Base-by-base conservation (phyloP, 2,888 invertebrate species). In the Lasioglossum villosulum region DNA sequence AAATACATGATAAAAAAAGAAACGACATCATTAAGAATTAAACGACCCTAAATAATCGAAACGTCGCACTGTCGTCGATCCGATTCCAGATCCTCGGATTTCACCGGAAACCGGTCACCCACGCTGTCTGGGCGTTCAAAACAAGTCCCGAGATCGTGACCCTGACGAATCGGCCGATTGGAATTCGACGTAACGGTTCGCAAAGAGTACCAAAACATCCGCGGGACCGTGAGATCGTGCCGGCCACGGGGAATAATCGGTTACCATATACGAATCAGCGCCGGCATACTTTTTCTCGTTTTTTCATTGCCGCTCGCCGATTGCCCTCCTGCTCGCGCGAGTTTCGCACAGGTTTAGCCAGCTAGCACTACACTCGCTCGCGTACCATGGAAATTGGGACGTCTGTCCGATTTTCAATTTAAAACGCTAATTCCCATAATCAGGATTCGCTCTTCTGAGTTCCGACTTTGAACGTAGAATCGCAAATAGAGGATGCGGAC, bases 141-240 rank as follows among this genome's bases (percentile, higher is more conserved):
- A 23, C 34, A 59, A 16, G 70, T 14, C n/a, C 56, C n/a, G 39
- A 39, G 39, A 30, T 48, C 59, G 66, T 37, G 66, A 77, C 75
- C 42, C 76, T 77, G 81, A 84, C 85, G 86, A 86, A 90, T 90
- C 83, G 76, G 83, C 66, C 82, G 81, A 81, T 79, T 85, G 91
- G 90, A 90, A 92, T 93, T 89, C 88, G 82, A 88, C 59, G 83
- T 93, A 92, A 93, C 92, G 92, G 92, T 92, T 80, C 82, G 52
- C 66, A 63, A 80, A 75, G 85, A 4, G n/a, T 80, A 90, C 89
- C 89, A 91, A 91, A 92, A 91, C 90, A 81, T 83, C 42, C 52
- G 19, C 48, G 66, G 70, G 68, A 81, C 71, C 70, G 76, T 73
- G 75, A 76, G 81, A 83, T 88, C 74, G 73, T 68, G 66, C 48